A percentile compares a stretch with the other conserved stretches of the same genome.
These are phyloP conservation scores for Sphaerodactylus townsendi DNA, from an alignment of 2,113 vertebrate genomes.

Conservation along the genomic window DNA sequence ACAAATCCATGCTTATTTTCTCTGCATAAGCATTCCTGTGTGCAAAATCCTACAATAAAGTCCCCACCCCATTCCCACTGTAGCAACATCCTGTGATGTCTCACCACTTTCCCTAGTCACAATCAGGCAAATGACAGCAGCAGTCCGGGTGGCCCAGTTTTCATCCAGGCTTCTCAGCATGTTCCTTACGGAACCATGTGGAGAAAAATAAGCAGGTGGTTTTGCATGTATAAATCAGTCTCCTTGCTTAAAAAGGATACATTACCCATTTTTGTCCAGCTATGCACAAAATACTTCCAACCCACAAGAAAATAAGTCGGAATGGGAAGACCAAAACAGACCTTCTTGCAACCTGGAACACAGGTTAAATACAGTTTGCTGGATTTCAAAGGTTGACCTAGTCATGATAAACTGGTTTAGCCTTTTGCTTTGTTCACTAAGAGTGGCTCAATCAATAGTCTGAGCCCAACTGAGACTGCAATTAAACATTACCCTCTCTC, in stretches of 20 bases:
- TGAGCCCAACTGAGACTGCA: background rate
- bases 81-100: background rate
- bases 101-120: no score
- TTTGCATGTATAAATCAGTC: background rate
- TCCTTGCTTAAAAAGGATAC: background rate
- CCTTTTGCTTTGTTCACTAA: background rate
- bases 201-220: background rate
- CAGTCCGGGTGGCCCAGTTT: background rate
- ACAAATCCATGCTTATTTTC: no score
- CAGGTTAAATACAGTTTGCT: background rate
- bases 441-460: slow-evolving; percentile 7
- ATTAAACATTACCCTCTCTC: background rate
- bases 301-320: background rate
- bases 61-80: no score
- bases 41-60: no score
- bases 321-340: background rate
- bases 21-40: no score
- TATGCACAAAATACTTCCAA: background rate
- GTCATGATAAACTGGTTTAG: background rate
- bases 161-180: background rate
- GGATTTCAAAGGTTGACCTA: slow-evolving; percentile 7
- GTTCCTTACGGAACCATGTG: background rate
- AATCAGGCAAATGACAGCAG: background rate
- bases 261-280: background rate
- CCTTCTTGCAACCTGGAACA: background rate